Evolutionary conservation across 2,113 vertebrate genomes (phyloP).

Genomic region (Lontra canadensis): DNA sequence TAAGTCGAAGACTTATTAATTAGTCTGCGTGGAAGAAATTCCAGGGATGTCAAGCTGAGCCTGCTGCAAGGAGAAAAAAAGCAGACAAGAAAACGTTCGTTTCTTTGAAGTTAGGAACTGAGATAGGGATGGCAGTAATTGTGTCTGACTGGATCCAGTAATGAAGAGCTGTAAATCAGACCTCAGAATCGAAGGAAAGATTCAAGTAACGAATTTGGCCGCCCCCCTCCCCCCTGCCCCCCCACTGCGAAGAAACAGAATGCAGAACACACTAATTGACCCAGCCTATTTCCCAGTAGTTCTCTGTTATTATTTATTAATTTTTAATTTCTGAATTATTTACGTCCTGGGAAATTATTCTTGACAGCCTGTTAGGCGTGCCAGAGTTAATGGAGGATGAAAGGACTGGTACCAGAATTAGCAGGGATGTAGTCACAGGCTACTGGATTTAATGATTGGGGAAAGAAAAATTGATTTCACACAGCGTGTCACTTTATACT

Average conservation of each 20-base stretch:
- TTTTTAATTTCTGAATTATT: conserved; percentile 99
- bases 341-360: conserved; percentile 92
- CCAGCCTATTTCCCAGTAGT: conserved; percentile 91
- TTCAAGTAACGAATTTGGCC: conserved; percentile 88
- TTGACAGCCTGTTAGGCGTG: conserved; percentile 89
- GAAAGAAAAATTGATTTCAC: conserved; percentile 91
- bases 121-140: conserved; percentile 93
- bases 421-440: conserved; percentile 86
- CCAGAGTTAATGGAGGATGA: conserved; percentile 93
- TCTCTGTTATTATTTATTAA: conserved; percentile 99
- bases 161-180: conserved; percentile 93
- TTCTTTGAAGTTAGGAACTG: conserved; percentile 95
- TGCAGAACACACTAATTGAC: conserved; percentile 95
- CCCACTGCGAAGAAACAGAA: conserved; percentile 91
- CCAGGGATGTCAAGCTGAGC: conserved; percentile 91
- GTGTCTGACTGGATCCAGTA: conserved; percentile 94
- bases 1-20: conserved; percentile 93
- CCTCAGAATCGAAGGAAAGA: conserved; percentile 85
- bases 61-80: conserved; percentile 86
- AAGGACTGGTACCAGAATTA: conserved; percentile 87
- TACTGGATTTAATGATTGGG: conserved; percentile 91
- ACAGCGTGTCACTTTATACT: conserved; percentile 90
- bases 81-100: conserved; percentile 89
- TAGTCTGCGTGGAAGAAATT: conserved; percentile 90
- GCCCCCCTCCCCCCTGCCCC: conserved; percentile 86